A percentile compares a stretch with the other conserved stretches of the same genome.
phyloP scores from a whole-genome alignment of 2,888 invertebrate species.

The Pachliopta kotzebuea region DNA sequence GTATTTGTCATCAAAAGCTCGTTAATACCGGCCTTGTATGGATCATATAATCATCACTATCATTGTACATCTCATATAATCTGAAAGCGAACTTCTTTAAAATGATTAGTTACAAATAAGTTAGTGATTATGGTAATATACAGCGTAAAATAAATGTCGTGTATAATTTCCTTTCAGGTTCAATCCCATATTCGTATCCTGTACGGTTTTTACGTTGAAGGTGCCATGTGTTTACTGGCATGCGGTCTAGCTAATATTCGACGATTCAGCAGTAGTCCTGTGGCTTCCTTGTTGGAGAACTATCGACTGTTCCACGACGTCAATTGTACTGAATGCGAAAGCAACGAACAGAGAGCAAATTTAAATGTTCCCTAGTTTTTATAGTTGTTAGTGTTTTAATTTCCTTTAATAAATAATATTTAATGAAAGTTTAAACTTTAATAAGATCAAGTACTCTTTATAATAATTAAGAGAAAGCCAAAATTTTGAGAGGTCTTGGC shows the following conservation, averaged over 20 bases:
- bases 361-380: slow-evolving; percentile 9
- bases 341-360: slow-evolving; percentile 1
- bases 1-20: no score
- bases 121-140: no score
- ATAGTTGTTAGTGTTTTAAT: neutral
- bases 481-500: neutral
- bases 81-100: no score
- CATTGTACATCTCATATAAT: no score
- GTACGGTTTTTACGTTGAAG: slow-evolving; percentile 85
- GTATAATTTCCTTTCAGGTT: slow-evolving; percentile 53
- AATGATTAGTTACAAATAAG: no score
- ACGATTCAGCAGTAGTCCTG: slow-evolving; percentile 60
- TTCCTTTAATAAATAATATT: neutral
- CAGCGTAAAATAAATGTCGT: neutral
- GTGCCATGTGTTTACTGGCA: slow-evolving; percentile 83
- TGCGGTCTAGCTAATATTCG: slow-evolving; percentile 81
- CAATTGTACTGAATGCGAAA: slow-evolving; percentile 10
- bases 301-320: slow-evolving; percentile 48
- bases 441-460: neutral
- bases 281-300: slow-evolving; percentile 42
- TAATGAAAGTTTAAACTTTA: neutral
- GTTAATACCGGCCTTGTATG: no score
- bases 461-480: neutral
- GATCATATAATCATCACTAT: no score
- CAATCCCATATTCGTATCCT: slow-evolving; percentile 79